Evolutionary conservation across 1,140 invertebrate genomes (phyloP).

Genomic region (Myzus persicae): DNA sequence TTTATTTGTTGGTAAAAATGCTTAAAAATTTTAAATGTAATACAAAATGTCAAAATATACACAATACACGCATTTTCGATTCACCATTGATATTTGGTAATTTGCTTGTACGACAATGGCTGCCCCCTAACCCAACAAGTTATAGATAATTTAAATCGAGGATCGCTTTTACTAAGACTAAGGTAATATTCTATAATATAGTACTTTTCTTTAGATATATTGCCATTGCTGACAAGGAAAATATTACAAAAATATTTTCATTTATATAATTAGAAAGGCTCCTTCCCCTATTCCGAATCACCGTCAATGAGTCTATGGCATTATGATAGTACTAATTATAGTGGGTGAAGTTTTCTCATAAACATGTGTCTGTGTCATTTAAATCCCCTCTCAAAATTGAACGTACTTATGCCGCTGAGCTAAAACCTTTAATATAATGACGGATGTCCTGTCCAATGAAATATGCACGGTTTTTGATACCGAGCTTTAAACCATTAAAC

Average conservation of each 20-base stretch:
- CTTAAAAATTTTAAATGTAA: background rate
- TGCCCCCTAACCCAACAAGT: background rate
- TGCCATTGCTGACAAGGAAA: background rate
- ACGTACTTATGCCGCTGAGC: background rate
- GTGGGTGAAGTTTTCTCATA: background rate
- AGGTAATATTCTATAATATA: background rate
- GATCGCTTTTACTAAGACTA: background rate
- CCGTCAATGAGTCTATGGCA: background rate
- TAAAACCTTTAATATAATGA: background rate
- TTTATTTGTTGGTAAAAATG: background rate
- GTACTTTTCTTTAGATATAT: background rate
- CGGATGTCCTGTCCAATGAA: background rate
- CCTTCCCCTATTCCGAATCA: background rate
- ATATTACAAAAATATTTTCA: background rate
- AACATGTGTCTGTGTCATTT: background rate
- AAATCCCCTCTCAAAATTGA: background rate
- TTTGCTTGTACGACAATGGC: background rate
- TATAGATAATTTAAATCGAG: background rate
- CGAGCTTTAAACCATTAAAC: background rate
- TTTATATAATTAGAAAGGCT: too few species aligned
- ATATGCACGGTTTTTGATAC: background rate
- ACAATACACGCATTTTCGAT: background rate
- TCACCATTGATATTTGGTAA: background rate
- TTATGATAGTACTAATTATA: background rate
- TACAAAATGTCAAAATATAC: too few species aligned